Conservation (phyloP, 2,797 vertebrate genomes). For the Fringilla coelebs region DNA sequence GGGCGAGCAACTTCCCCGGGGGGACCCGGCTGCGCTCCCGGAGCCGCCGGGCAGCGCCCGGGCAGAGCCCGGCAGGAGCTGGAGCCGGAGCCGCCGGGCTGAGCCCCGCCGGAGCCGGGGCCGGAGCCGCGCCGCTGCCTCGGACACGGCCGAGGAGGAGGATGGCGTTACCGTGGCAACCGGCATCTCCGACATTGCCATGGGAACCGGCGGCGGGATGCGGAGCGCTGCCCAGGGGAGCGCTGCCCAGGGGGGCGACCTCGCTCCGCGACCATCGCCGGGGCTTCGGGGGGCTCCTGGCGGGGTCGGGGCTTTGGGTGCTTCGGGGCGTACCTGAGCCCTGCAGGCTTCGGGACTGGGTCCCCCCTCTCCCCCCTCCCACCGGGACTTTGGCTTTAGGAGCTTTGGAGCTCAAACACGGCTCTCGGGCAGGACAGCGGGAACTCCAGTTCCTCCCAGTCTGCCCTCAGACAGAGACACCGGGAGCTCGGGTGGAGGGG, state of each 20-base stretch:
- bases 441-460: neutral
- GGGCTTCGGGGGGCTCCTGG: neutral
- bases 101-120: neutral
- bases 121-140: conserved; percentile 28
- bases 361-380: neutral
- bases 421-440: neutral
- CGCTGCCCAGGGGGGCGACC: neutral
- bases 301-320: neutral
- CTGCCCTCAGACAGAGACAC: neutral
- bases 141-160: conserved; percentile 59
- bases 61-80: neutral
- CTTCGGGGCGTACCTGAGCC: neutral
- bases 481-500: neutral
- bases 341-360: neutral
- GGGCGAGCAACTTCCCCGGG: conserved; percentile 20
- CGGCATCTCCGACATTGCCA: conserved; percentile 89
- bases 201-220: conserved; percentile 86
- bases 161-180: conserved; percentile 92
- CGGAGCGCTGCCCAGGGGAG: conserved; percentile 57
- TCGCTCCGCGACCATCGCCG: neutral
- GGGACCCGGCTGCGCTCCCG: neutral
- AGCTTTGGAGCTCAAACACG: neutral
- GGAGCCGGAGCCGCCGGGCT: neutral
- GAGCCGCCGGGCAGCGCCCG: neutral
- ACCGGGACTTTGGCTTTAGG: neutral